These are phyloP conservation scores for Stichodactyla mertensii DNA, from an alignment of 64 coral and sea anemone genomes.

Conservation along the genomic window DNA sequence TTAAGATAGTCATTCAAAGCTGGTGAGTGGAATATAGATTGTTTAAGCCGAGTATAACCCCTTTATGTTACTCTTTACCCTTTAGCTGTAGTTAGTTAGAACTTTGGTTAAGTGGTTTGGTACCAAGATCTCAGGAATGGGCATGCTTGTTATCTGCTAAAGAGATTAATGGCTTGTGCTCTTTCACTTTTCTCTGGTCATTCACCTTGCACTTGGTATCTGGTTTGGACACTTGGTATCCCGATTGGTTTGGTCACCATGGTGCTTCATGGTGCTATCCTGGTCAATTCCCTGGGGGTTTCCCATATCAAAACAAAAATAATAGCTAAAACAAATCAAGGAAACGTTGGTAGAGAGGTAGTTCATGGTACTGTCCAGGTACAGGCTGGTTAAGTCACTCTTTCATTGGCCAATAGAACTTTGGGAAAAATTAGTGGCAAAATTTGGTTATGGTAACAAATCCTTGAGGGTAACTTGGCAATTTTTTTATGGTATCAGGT, in stretches of 20 bases:
- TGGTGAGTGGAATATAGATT: neutral
- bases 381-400: slow-evolving; percentile 13
- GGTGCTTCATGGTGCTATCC: slow-evolving; percentile 1
- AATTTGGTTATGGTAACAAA: slow-evolving; percentile 10
- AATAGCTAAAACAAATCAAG: slow-evolving; percentile 8
- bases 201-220: slow-evolving; percentile 6
- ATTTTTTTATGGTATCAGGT: neutral
- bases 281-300: slow-evolving; percentile 18
- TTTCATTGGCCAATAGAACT: slow-evolving; percentile 11
- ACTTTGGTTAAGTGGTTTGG: slow-evolving; percentile 27
- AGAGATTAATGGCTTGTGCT: slow-evolving; percentile 15
- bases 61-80: slow-evolving; percentile 27
- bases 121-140: slow-evolving; percentile 5
- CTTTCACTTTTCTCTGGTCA: slow-evolving; percentile 18
- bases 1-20: neutral
- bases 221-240: slow-evolving; percentile 21
- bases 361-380: slow-evolving; percentile 3
- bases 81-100: slow-evolving; percentile 28
- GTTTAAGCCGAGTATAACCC: neutral
- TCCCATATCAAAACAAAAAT: neutral
- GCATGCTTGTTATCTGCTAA: slow-evolving; percentile 11
- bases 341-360: neutral
- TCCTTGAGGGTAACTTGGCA: slow-evolving; percentile 1
- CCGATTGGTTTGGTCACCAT: slow-evolving; percentile 10
- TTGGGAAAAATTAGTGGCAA: slow-evolving; percentile 7